Evolutionary conservation across 2,113 vertebrate species (phyloP), one percentile per base, ranked within the genome.

Genomic region (Menura novaehollandiae): DNA sequence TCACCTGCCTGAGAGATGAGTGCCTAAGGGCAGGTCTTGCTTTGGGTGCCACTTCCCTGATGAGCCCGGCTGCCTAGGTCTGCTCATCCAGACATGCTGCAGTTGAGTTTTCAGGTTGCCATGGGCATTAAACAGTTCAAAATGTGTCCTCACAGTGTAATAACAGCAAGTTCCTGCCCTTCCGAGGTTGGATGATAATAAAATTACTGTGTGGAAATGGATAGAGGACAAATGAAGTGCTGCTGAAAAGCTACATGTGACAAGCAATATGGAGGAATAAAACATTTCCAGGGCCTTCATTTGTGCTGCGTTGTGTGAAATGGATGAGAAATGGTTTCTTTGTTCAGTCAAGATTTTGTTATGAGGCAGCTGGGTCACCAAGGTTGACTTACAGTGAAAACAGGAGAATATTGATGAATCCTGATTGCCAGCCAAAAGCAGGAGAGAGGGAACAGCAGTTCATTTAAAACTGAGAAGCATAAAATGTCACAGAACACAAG

Each of bases 211-310:
- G 26, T 56, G 55, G 73, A 51, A 73, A 78, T 41, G 37, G 35
- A 22, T 32, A 35, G 66, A 49, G 63, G 53, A 89, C 49, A 73
- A 77, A 93, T 69, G n/a, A 78, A 43, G 46, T 79, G 69, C 80
- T 91, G 32, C 55, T 96, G 92, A 88, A 86, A 94, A 92, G 90
- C 41, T 52, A 5, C 12, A 3, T 82, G 69, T 82, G 91, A 82
- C 41, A 82, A 79, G 60, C 43, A 73, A 30, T 62, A 46, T n/a
- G 28, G 32, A 73, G 30, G 55, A 73, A 53, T 81, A 86, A 88
- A 89, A 74, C 52, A 28, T 76, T 90, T 85, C 53, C 62, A 73
- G 53, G 59, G 37, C 52, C 91, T 91, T 96, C 18, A 15, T 89
- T 91, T 85, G n/a, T 30, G 26, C 49, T 85, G 28, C 49, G 4